Base-by-base conservation (phyloP, 2,888 invertebrate genomes). In the Hyposoter didymator region DNA sequence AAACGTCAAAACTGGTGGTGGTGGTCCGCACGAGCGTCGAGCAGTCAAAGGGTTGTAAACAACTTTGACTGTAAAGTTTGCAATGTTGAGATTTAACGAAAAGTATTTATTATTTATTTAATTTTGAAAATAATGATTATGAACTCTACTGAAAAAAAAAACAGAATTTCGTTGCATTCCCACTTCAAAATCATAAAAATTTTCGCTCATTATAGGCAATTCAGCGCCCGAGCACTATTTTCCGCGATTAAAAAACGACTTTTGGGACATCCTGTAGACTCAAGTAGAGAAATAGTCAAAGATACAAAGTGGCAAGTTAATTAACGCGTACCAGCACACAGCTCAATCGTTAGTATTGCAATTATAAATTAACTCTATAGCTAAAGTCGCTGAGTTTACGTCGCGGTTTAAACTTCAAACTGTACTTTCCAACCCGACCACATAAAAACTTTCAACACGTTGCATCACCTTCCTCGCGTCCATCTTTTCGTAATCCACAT, bases 321-420 rank as follows among this genome's bases (percentile, higher is more conserved):
- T 79, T 72, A 49, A 72, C 62, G 35, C 64, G 35, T 55, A 32
- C 5, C 47, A 28, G 43, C 69, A 70, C 59, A 35, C 14, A 49
- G 35, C 62, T n/a, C 62, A 47, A 47, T 64, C 79, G 62, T 79
- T 79, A 64, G 64, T 39, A 49, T 22, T 39, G 79, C 62, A 79
- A 72, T 79, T 70, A 72, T 72, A 79, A 79, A 64, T 79, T 39
- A 7, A 49, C 64, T 62, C 64, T 14, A 79, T 47, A 64, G 12
- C 35, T 79, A 52, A 72, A 49, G 47, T 49, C 35, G 35, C 47
- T 32, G 45, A 32, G 32, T 47, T 5, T 39, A n/a, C 47, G 64
- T 72, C 19, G 19, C 39, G 39, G 59, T 45, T n/a, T 22, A 35
- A 75, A 47, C 45, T 75, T 64, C 35, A 14, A 64, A 64, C 64